A percentile compares a stretch with the other conserved stretches of the same genome.
These are phyloP conservation scores for Suillia variegata DNA, from an alignment of 2,888 invertebrate genomes.

Conservation along the genomic window DNA sequence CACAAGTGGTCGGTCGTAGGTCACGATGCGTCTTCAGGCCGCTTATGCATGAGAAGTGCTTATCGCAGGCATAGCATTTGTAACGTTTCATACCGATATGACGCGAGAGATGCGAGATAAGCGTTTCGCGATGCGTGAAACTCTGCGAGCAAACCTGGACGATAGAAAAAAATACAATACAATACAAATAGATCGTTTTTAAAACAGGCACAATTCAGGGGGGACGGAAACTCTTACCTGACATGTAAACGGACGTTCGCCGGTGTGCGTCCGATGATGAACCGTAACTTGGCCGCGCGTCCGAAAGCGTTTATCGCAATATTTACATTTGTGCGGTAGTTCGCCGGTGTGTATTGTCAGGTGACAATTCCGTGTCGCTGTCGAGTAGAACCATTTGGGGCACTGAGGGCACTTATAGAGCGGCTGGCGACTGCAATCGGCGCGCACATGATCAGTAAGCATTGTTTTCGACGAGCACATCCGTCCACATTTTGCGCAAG, in stretches of 20 bases:
- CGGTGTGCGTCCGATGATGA: constrained; percentile 55
- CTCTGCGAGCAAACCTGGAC: constrained; percentile 48
- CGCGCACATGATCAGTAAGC: constrained; percentile 35
- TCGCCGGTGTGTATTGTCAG: constrained; percentile 54
- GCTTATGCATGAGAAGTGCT: constrained; percentile 54
- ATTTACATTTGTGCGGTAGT: constrained; percentile 50
- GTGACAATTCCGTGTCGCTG: constrained; percentile 49
- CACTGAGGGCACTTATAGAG: constrained; percentile 43
- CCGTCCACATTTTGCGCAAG: constrained; percentile 38
- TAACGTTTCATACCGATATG: constrained; percentile 60
- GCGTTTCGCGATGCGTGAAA: constrained; percentile 56
- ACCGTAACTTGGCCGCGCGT: constrained; percentile 56
- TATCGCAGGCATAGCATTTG: constrained; percentile 55
- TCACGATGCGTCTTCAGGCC: constrained; percentile 54
- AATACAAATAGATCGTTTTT: constrained; percentile 8
- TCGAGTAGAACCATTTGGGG: constrained; percentile 47
- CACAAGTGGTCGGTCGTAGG: constrained; percentile 51
- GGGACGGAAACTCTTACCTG: constrained; percentile 39
- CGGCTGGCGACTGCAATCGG: constrained; percentile 36
- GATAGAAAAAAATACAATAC: background rate
- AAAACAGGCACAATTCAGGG: background rate
- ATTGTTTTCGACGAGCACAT: constrained; percentile 32
- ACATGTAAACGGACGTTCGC: constrained; percentile 55
- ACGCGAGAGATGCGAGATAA: constrained; percentile 56
- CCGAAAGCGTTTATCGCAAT: constrained; percentile 54